phyloP scores from a whole-genome alignment of 2,113 vertebrate species.

The Myrmophylax atrothorax region DNA sequence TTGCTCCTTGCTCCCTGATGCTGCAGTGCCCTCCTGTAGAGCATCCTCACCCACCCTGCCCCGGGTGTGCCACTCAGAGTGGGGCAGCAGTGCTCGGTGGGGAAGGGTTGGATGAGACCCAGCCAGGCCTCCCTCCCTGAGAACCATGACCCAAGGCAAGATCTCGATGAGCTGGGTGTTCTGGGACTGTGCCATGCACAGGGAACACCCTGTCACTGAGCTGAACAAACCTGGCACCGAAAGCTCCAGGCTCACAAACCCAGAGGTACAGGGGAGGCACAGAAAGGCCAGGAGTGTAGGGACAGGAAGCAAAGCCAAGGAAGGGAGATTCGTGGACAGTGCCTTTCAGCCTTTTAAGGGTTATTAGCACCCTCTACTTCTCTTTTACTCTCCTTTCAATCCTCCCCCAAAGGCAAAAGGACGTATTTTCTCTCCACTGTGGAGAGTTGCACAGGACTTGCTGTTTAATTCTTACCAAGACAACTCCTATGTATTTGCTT shows the following conservation, averaged over 20 bases:
- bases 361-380: background rate
- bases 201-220: background rate
- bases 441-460: background rate
- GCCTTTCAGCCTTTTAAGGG: background rate
- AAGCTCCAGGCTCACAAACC: background rate
- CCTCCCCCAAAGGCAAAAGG: background rate
- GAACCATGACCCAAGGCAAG: background rate
- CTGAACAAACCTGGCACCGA: background rate
- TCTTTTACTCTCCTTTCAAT: background rate
- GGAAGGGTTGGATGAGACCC: background rate
- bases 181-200: background rate
- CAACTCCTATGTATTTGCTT: background rate
- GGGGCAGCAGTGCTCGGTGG: rapidly evolving
- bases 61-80: rapidly evolving
- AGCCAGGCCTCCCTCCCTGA: background rate
- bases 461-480: background rate
- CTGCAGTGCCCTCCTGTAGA: background rate
- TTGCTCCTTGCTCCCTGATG: background rate
- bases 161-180: background rate
- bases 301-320: background rate
- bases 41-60: background rate
- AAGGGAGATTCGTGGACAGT: background rate
- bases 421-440: background rate
- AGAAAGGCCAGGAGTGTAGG: background rate
- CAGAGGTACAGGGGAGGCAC: background rate